Evolutionary conservation across 2,797 vertebrate genomes (phyloP).

Genomic region (Paguma larvata): DNA sequence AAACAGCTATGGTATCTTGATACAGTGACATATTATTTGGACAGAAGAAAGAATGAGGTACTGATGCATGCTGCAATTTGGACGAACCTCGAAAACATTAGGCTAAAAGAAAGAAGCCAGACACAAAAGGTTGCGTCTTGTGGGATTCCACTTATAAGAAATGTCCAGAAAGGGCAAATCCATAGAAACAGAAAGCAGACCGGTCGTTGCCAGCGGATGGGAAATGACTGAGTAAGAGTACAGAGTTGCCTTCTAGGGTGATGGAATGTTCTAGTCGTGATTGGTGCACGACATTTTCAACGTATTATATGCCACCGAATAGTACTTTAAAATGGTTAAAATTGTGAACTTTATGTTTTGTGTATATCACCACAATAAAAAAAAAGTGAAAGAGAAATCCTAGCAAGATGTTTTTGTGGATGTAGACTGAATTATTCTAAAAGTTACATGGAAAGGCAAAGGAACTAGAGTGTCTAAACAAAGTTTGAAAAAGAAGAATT

Average conservation of each 20-base stretch:
- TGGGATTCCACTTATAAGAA: neutral
- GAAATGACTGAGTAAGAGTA: neutral
- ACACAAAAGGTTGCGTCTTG: neutral
- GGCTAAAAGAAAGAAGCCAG: neutral
- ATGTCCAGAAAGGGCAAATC: neutral
- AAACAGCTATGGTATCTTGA: neutral
- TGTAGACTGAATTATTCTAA: neutral
- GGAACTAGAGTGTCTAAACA: neutral
- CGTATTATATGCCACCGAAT: neutral
- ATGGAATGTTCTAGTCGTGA: neutral
- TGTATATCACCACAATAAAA: neutral
- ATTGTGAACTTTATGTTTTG: neutral
- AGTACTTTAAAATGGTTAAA: neutral
- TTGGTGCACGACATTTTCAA: neutral
- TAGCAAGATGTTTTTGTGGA: neutral
- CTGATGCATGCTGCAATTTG: neutral
- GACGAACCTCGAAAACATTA: neutral
- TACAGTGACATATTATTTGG: neutral
- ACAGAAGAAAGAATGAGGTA: neutral
- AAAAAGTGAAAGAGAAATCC: neutral
- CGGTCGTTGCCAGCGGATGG: neutral
- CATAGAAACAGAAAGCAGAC: neutral
- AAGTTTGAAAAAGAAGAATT: slow-evolving; percentile 4
- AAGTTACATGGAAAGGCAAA: neutral
- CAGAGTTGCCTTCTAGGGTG: neutral